phyloP scores from a whole-genome alignment of 35 echinoderm and acorn worm genomes.

The Chiridota heheva region DNA sequence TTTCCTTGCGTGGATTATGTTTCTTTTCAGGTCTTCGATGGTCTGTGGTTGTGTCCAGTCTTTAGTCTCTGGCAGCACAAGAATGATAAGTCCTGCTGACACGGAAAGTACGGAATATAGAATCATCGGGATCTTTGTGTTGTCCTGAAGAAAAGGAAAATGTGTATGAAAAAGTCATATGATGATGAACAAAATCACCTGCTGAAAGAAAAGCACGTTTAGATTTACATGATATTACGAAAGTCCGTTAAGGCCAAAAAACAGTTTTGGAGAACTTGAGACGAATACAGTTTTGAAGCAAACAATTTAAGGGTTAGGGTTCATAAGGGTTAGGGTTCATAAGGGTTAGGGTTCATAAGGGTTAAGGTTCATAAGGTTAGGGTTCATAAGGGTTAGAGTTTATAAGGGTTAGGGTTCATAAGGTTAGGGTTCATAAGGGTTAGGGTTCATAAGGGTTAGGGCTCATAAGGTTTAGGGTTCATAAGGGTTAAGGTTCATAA shows the following conservation, averaged over 20 bases:
- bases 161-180: neutral
- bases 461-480: no score
- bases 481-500: no score
- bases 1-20: no score
- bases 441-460: no score
- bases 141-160: constrained; percentile 8
- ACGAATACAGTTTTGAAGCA: no score
- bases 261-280: neutral
- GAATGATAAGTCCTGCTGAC: constrained; percentile 54
- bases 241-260: neutral
- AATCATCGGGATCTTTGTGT: constrained; percentile 52
- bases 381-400: no score
- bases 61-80: constrained; percentile 79
- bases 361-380: no score
- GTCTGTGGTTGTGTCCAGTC: constrained; percentile 72
- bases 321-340: no score
- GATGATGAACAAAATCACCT: neutral
- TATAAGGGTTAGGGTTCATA: no score
- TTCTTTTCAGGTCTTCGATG: constrained; percentile 65
- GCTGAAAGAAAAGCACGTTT: neutral
- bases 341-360: no score
- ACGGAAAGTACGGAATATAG: constrained; percentile 72
- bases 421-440: no score
- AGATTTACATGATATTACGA: neutral
- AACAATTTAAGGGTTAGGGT: no score